Evolutionary conservation across 2,797 vertebrate genomes (phyloP), one percentile per base, ranked within the genome.

Genomic region (Anabas testudineus): DNA sequence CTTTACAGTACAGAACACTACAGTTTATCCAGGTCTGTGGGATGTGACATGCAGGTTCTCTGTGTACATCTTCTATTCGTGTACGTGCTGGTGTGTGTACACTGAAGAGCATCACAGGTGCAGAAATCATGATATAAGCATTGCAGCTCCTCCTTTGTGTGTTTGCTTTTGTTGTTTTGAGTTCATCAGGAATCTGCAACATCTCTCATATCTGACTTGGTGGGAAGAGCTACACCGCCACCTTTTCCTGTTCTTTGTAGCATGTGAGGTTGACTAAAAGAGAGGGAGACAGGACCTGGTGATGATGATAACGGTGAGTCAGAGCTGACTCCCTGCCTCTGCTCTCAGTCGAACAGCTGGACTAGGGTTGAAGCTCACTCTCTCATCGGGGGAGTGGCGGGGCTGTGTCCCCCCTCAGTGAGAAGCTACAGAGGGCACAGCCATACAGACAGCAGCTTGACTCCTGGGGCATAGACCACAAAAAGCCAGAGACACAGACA

Each of bases 371-470:
- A 64, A 69, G 70, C 65, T 67, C 68, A 66, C 70, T 48, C 61
- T 74, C 76, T 76, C 77, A 70, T 70, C 74, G 52, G 74, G 78
- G 62, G 61, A 75, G 71, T 15, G 47, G 61, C 48, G 41, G 26
- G 48, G 43, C 76, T 65, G 57, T 58, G 56, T 74, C 71, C 71
- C 49, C 74, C 49, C 67, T 81, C 72, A 76, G 79, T 10, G 46
- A 76, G 72, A 75, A 67, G 78, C 86, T 71, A 67, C 71, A 69
- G 80, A 85, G 76, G 84, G 79, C 79, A 81, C 83, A 77, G 71
- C 79, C 82, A 24, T 52, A 78, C 85, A 90, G 78, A 87, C 88
- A 86, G 80, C 87, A 89, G 86, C 80, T 89, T 88, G 89, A 91
- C 86, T 90, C 85, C 76, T 55, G 78, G 85, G 86, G 76, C 86